These are phyloP conservation scores for Tragopan temminckii DNA, from an alignment of 2,797 vertebrate genomes.

Conservation along the genomic window DNA sequence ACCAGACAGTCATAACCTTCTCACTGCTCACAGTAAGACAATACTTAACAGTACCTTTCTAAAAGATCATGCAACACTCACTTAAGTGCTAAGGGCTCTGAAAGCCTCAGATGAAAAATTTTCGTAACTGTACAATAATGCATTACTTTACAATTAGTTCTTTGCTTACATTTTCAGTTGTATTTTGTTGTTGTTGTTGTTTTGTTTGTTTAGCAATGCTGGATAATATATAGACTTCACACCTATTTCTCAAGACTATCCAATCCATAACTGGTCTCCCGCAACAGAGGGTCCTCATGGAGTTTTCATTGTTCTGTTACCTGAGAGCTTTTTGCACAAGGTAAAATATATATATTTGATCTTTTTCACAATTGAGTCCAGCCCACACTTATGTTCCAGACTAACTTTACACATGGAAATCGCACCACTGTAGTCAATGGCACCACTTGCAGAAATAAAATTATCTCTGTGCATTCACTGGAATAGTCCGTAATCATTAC, in stretches of 20 bases:
- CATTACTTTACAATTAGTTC: not conserved
- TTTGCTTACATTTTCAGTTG: not conserved
- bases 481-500: constrained; percentile 6
- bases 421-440: not conserved
- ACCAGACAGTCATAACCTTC: constrained; percentile 2
- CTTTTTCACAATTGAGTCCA: not conserved
- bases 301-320: not conserved
- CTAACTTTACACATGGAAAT: constrained; percentile 13
- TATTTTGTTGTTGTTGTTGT: not conserved
- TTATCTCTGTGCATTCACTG: not conserved
- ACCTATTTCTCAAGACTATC: not conserved
- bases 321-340: constrained; percentile 6
- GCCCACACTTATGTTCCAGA: not conserved
- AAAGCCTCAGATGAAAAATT: constrained; percentile 1
- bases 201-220: not conserved
- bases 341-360: not conserved
- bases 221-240: not conserved
- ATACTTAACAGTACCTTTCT: not conserved
- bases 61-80: not conserved
- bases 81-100: not conserved
- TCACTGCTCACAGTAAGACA: not conserved
- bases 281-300: not conserved
- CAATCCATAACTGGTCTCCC: not conserved
- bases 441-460: not conserved
- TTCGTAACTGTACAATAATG: not conserved